These are phyloP conservation scores for Tridacna gigas DNA, from an alignment of 2,888 invertebrate species.

Conservation along the genomic window DNA sequence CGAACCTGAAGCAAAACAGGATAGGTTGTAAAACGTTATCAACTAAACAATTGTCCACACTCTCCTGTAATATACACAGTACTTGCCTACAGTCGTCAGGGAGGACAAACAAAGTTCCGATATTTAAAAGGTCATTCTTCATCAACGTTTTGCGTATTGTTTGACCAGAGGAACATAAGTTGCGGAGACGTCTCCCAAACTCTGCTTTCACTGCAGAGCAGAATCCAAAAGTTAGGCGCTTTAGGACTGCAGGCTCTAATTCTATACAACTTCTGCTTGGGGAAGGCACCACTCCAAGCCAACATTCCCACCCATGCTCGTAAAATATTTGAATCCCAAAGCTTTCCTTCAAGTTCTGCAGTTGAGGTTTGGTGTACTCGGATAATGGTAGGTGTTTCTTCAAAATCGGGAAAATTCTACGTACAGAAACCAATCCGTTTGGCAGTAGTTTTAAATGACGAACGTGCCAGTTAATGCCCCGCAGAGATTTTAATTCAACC, in stretches of 20 bases:
- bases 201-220: constrained; percentile 15
- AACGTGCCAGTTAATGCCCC: constrained; percentile 13
- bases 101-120: constrained; percentile 40
- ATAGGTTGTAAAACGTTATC: constrained; percentile 20
- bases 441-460: constrained; percentile 34
- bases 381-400: constrained; percentile 49
- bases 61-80: constrained; percentile 29
- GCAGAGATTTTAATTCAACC: constrained; percentile 23
- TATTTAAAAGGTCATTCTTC: constrained; percentile 48
- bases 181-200: constrained; percentile 22
- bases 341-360: constrained; percentile 28
- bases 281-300: constrained; percentile 40
- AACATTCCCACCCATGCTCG: constrained; percentile 42
- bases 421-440: constrained; percentile 6
- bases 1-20: constrained; percentile 55
- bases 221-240: constrained; percentile 2
- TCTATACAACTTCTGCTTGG: neutral
- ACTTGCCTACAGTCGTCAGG: constrained; percentile 48
- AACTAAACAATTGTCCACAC: constrained; percentile 15
- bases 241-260: constrained; percentile 5
- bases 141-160: constrained; percentile 31
- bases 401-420: constrained; percentile 24
- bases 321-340: constrained; percentile 54
- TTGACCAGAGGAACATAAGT: constrained; percentile 9
- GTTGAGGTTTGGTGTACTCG: constrained; percentile 28